These are phyloP conservation scores for Sander vitreus DNA, from an alignment of 2,113 vertebrate species.

Conservation along the genomic window DNA sequence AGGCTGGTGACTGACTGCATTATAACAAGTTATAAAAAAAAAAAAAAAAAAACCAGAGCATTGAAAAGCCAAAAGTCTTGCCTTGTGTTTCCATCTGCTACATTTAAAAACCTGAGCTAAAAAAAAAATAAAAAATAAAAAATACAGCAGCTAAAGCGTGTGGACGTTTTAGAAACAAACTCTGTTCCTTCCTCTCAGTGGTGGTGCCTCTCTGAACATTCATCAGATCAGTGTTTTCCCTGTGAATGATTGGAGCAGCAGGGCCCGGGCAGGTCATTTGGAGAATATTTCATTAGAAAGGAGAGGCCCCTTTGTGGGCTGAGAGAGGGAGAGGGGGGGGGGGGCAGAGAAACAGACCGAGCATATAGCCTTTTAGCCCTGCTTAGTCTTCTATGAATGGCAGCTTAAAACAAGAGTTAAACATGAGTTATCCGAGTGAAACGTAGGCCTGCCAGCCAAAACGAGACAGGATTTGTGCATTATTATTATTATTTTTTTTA, in stretches of 20 bases:
- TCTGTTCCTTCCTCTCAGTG: not conserved
- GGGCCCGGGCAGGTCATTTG: slow-evolving; percentile 76
- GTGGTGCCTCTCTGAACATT: slow-evolving; percentile 37
- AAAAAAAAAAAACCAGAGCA: too few species aligned
- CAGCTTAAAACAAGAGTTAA: slow-evolving; percentile 30
- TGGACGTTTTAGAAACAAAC: not conserved
- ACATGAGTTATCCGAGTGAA: not conserved
- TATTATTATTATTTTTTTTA: too few species aligned
- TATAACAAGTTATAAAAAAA: not conserved
- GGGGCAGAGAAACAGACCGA: not conserved
- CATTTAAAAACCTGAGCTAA: not conserved
- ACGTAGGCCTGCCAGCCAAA: not conserved
- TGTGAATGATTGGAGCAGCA: slow-evolving; percentile 73
- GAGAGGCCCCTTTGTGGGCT: slow-evolving; percentile 76
- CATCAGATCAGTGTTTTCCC: slow-evolving; percentile 81
- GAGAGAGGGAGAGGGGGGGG: too few species aligned
- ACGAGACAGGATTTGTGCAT: not conserved
- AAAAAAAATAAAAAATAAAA: too few species aligned
- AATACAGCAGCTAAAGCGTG: not conserved
- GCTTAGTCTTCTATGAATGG: slow-evolving; percentile 52
- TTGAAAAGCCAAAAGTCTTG: not conserved
- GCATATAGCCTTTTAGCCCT: slow-evolving; percentile 31
- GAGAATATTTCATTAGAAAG: slow-evolving; percentile 82
- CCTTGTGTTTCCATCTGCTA: not conserved
- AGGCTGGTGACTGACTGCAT: not conserved